phyloP scores from a whole-genome alignment of 1,140 invertebrate genomes.

The Cotesia chilonis region DNA sequence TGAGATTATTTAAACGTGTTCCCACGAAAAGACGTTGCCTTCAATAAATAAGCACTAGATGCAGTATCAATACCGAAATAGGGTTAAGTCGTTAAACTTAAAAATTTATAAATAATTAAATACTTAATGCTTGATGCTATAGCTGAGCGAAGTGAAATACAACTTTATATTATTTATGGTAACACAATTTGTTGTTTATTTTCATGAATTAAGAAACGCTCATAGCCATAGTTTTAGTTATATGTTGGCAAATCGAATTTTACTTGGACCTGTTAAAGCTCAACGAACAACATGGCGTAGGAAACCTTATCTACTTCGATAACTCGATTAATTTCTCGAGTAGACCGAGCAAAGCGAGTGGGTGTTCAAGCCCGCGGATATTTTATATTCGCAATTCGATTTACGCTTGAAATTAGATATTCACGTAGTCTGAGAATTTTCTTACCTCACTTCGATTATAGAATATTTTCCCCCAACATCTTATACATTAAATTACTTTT shows the following conservation, averaged over 20 bases:
- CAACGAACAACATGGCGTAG: constrained; percentile 17
- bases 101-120: too few species aligned
- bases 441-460: constrained; percentile 25
- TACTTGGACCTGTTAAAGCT: constrained; percentile 20
- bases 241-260: constrained; percentile 16
- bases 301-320: constrained; percentile 40
- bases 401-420: constrained; percentile 36
- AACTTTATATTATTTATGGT: neutral
- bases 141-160: too few species aligned
- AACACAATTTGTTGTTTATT: neutral
- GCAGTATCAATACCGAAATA: too few species aligned
- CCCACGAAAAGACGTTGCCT: too few species aligned
- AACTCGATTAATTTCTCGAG: constrained; percentile 43
- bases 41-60: too few species aligned
- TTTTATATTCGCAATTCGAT: constrained; percentile 38
- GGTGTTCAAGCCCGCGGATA: constrained; percentile 30
- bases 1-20: neutral
- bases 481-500: neutral
- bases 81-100: too few species aligned
- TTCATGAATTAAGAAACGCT: too few species aligned
- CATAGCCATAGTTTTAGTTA: too few species aligned
- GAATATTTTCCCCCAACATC: constrained; percentile 10
- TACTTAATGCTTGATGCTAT: too few species aligned
- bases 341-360: constrained; percentile 19
- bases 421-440: constrained; percentile 22